A percentile compares a stretch with the other conserved stretches of the same genome.
These are phyloP conservation scores for Syndactyla subalaris DNA, from an alignment of 2,797 vertebrate species.

Conservation along the genomic window DNA sequence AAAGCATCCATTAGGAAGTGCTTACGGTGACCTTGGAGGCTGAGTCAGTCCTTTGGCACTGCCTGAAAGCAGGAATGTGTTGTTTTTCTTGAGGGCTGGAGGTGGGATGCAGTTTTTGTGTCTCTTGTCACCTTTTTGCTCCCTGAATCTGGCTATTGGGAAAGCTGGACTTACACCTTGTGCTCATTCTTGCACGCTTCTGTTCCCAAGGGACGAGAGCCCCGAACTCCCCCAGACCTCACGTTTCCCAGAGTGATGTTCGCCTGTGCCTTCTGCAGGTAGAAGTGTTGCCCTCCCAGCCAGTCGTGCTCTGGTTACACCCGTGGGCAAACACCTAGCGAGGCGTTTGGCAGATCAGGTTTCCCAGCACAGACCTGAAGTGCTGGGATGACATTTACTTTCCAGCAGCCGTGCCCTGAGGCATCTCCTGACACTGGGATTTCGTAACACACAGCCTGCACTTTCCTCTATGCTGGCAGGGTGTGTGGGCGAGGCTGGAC, in stretches of 20 bases:
- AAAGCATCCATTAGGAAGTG: background rate
- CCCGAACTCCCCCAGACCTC: background rate
- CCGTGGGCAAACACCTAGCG: background rate
- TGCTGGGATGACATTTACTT: background rate
- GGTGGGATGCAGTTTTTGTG: background rate
- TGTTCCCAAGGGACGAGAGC: background rate
- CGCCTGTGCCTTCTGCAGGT: background rate
- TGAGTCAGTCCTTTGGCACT: background rate
- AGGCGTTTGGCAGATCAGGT: background rate
- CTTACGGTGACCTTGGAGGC: constrained; percentile 25
- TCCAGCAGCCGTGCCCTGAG: background rate
- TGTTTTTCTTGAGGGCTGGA: background rate
- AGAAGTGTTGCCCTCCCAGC: background rate
- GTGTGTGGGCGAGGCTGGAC: background rate
- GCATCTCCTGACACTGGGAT: background rate
- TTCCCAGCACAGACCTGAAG: background rate
- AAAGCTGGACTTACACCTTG: background rate
- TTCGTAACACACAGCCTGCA: background rate
- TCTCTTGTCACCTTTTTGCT: background rate
- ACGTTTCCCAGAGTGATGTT: background rate
- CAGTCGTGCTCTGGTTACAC: background rate
- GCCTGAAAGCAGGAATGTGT: background rate
- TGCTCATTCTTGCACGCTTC: background rate
- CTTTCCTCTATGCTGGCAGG: background rate
- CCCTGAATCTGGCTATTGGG: background rate